These are phyloP conservation scores for Apodemia duryi DNA, from an alignment of 2,888 invertebrate genomes.

Conservation along the genomic window DNA sequence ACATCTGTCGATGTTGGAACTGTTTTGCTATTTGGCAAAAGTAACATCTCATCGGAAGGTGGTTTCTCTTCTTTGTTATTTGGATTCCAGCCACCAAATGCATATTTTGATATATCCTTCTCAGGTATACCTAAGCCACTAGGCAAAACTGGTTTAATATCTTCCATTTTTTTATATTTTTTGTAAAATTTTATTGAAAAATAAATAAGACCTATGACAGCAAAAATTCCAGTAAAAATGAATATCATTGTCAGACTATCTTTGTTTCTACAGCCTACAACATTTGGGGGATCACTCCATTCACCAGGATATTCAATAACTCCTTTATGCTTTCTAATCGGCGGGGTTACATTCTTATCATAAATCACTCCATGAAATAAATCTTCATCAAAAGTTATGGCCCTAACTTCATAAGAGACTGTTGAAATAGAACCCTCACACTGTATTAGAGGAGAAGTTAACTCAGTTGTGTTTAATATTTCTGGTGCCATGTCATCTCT, in stretches of 20 bases:
- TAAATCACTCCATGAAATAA: slow-evolving; percentile 49
- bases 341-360: slow-evolving; percentile 43
- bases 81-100: slow-evolving; percentile 61
- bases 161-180: slow-evolving; percentile 81
- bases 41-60: slow-evolving; percentile 66
- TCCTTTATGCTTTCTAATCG: slow-evolving; percentile 33
- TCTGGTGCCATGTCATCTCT: slow-evolving; percentile 46
- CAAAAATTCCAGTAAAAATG: slow-evolving; percentile 53
- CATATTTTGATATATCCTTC: slow-evolving; percentile 64
- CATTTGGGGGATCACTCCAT: slow-evolving; percentile 56
- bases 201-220: slow-evolving; percentile 49
- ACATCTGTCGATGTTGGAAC: slow-evolving; percentile 49
- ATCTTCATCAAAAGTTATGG: slow-evolving; percentile 61
- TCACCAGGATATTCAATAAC: slow-evolving; percentile 48
- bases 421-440: slow-evolving; percentile 54
- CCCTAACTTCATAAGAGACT: slow-evolving; percentile 63
- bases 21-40: slow-evolving; percentile 60
- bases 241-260: slow-evolving; percentile 54
- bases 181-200: slow-evolving; percentile 76
- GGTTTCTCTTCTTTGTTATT: slow-evolving; percentile 66
- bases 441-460: slow-evolving; percentile 40
- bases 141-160: slow-evolving; percentile 84
- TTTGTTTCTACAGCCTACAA: slow-evolving; percentile 51
- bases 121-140: slow-evolving; percentile 78
- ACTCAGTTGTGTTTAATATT: slow-evolving; percentile 51